phyloP scores from a whole-genome alignment of 2,113 vertebrate genomes.

The Callorhinus ursinus region DNA sequence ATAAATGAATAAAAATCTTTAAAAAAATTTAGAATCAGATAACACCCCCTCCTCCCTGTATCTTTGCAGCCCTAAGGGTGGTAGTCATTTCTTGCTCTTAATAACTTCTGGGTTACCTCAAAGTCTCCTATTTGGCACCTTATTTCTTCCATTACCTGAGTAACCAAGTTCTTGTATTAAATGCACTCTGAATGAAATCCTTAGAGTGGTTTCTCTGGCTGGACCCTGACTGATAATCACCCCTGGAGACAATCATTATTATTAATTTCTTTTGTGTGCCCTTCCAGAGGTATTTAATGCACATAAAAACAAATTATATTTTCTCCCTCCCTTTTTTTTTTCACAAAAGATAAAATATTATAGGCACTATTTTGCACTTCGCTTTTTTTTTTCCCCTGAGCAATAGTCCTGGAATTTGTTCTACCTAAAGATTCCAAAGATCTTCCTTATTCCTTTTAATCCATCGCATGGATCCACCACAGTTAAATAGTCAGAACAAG shows the following conservation, averaged over 20 bases:
- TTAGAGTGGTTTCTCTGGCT: not conserved
- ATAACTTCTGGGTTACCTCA: constrained; percentile 6
- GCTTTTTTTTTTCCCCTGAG: not conserved
- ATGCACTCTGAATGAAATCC: not conserved
- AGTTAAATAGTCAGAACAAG: constrained; percentile 32
- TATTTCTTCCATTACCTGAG: not conserved
- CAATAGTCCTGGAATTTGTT: not conserved
- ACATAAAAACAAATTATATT: not conserved
- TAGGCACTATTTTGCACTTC: not conserved
- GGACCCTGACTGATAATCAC: not conserved
- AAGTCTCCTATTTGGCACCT: not conserved
- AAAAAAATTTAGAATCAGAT: not conserved
- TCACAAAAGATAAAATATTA: not conserved
- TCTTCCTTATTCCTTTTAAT: constrained; percentile 29
- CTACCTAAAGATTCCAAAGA: not conserved
- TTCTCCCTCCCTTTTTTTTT: not conserved
- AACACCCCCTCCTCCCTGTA: not conserved
- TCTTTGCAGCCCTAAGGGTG: not conserved
- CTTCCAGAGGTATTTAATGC: not conserved
- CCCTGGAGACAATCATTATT: not conserved
- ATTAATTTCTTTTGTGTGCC: not conserved
- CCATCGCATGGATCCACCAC: not conserved
- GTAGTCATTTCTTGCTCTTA: not conserved
- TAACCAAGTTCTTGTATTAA: not conserved
- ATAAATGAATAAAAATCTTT: not conserved